phyloP scores from a whole-genome alignment of 1,140 invertebrate genomes.

The Adoxophyes honmai region DNA sequence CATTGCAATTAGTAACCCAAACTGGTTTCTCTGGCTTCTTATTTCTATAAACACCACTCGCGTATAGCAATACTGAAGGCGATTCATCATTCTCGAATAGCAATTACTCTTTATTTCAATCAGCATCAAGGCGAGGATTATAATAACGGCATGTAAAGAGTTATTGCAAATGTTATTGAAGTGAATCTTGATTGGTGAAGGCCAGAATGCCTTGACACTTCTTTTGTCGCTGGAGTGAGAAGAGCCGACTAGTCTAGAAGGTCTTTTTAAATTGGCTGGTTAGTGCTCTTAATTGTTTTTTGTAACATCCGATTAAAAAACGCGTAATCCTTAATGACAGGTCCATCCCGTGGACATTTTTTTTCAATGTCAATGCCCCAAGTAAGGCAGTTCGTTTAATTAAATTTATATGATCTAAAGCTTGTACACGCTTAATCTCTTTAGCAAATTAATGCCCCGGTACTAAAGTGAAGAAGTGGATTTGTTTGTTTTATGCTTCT shows the following conservation, averaged over 20 bases:
- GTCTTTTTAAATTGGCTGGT: not conserved
- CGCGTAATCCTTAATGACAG: not conserved
- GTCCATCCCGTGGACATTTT: not conserved
- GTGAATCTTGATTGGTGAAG: not conserved
- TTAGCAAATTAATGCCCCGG: too few relatives aligned
- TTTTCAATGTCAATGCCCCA: not conserved
- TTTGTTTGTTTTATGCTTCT: too few relatives aligned
- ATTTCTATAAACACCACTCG: too few relatives aligned
- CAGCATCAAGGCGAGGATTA: not conserved
- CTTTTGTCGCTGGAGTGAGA: not conserved
- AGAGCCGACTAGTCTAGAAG: not conserved
- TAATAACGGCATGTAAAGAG: not conserved
- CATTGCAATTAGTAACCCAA: slow-evolving; percentile 9
- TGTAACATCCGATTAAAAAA: not conserved
- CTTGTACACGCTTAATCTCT: too few relatives aligned
- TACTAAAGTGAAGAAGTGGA: too few relatives aligned
- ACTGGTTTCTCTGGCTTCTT: not conserved
- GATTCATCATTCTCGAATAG: not conserved
- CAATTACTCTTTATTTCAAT: slow-evolving; percentile 8
- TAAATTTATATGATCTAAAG: not conserved
- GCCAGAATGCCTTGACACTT: not conserved
- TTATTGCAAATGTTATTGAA: not conserved
- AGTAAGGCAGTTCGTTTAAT: not conserved
- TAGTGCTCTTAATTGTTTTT: not conserved
- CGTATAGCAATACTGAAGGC: not conserved